These are phyloP conservation scores for Coturnix japonica DNA, from an alignment of 2,113 vertebrate genomes.

Conservation along the genomic window DNA sequence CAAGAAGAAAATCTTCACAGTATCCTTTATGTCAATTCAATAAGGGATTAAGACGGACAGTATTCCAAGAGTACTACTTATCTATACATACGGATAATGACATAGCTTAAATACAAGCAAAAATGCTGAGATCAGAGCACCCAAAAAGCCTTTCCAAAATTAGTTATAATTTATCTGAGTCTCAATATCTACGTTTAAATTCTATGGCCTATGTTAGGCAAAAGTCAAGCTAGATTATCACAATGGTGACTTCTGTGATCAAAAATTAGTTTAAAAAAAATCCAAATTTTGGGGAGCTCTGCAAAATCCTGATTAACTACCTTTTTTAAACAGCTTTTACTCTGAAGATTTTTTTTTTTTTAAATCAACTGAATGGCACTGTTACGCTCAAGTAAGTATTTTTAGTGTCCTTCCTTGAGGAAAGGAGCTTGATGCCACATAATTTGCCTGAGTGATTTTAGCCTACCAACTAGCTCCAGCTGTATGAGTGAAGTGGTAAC, in stretches of 20 bases:
- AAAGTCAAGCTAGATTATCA: constrained; percentile 67
- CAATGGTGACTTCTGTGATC: constrained; percentile 64
- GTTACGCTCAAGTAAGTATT: neutral
- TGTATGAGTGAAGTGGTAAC: neutral
- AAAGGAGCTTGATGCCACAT: neutral
- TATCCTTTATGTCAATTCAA: neutral
- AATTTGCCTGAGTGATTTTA: neutral
- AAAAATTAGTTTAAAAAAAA: neutral
- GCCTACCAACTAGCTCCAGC: neutral
- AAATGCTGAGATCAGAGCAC: neutral
- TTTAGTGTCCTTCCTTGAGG: neutral
- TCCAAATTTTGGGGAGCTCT: constrained; percentile 5
- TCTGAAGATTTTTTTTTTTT: neutral
- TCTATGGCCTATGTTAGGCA: constrained; percentile 52
- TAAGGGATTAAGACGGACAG: neutral
- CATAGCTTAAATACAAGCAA: neutral
- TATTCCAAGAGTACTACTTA: neutral
- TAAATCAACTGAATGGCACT: neutral
- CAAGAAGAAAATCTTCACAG: neutral
- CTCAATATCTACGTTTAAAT: neutral
- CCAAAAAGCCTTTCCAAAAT: neutral
- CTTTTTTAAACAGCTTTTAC: neutral
- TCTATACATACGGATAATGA: neutral
- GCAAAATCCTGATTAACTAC: neutral
- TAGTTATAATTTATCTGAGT: neutral